A percentile compares a stretch with the other conserved stretches of the same genome.
Evolutionary conservation across 2,797 vertebrate genomes (phyloP).

Genomic region (Schizopygopsis malacanthus): DNA sequence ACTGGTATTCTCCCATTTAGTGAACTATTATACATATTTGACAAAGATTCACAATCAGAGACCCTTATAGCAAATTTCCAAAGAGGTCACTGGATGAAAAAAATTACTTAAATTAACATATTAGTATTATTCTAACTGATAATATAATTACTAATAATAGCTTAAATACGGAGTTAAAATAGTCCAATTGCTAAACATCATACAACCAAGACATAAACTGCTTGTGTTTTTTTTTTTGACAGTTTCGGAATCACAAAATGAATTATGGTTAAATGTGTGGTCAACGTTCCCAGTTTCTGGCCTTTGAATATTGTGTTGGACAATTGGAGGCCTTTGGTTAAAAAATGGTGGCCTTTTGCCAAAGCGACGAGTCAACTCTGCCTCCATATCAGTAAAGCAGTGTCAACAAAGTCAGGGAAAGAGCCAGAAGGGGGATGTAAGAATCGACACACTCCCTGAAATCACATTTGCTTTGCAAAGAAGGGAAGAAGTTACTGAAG

Average conservation of each 20-base stretch:
- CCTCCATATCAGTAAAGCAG: conserved; percentile 58
- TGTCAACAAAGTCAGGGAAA: conserved; percentile 65
- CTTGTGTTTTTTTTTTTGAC: neutral
- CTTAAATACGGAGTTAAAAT: too few relatives aligned
- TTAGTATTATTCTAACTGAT: neutral
- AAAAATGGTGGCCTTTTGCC: conserved; percentile 67
- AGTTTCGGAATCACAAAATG: neutral
- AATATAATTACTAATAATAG: too few relatives aligned
- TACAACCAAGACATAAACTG: neutral
- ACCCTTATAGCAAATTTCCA: neutral
- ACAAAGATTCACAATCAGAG: neutral
- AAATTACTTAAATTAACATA: neutral
- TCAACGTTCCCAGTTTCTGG: neutral
- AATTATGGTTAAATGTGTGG: neutral
- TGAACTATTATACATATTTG: neutral
- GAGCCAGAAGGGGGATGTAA: conserved; percentile 74
- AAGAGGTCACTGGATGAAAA: neutral
- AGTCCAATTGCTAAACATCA: neutral
- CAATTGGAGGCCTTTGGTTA: neutral
- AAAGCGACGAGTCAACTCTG: conserved; percentile 58
- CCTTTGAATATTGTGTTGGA: neutral
- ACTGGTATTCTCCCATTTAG: neutral
- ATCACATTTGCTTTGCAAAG: conserved; percentile 68
- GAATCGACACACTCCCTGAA: conserved; percentile 78
- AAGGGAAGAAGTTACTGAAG: conserved; percentile 59